Evolutionary conservation across 64 coral and sea anemone genomes (phyloP).

Genomic region (Montipora capricornis): DNA sequence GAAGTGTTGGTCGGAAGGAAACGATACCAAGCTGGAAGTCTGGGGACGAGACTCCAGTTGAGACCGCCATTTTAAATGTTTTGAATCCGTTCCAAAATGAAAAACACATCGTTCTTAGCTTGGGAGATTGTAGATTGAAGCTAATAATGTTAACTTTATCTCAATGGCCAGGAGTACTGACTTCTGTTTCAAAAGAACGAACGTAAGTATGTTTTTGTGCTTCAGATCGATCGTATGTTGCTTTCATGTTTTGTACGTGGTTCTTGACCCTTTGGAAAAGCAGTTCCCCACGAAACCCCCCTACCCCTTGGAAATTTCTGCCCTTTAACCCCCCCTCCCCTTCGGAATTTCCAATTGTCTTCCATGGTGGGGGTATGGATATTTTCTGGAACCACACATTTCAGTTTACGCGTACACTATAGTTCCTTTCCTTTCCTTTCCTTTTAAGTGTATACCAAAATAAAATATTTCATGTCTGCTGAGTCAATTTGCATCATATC

Average conservation of each 20-base stretch:
- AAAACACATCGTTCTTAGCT: neutral
- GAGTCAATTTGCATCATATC: too few relatives aligned
- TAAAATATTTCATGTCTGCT: too few relatives aligned
- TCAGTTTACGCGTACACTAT: too few relatives aligned
- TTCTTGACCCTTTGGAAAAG: neutral
- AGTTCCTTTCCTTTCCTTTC: too few relatives aligned
- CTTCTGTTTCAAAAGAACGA: neutral
- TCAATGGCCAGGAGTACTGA: neutral
- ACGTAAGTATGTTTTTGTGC: neutral
- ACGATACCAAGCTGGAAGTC: neutral
- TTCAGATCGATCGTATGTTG: neutral
- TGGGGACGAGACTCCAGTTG: neutral
- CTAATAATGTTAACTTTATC: constrained; percentile 4
- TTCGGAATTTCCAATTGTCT: neutral
- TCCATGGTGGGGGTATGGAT: constrained; percentile 10
- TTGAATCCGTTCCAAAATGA: neutral
- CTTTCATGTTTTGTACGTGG: neutral
- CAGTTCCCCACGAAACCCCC: neutral
- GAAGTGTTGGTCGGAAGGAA: neutral
- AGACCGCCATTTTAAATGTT: neutral
- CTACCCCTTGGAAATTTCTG: neutral
- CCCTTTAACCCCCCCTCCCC: neutral
- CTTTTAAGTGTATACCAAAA: too few relatives aligned
- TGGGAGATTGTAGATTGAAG: neutral
- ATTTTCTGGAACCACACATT: constrained; percentile 7